These are phyloP conservation scores for Anas platyrhynchos DNA, from an alignment of 2,113 vertebrate species.

Conservation along the genomic window DNA sequence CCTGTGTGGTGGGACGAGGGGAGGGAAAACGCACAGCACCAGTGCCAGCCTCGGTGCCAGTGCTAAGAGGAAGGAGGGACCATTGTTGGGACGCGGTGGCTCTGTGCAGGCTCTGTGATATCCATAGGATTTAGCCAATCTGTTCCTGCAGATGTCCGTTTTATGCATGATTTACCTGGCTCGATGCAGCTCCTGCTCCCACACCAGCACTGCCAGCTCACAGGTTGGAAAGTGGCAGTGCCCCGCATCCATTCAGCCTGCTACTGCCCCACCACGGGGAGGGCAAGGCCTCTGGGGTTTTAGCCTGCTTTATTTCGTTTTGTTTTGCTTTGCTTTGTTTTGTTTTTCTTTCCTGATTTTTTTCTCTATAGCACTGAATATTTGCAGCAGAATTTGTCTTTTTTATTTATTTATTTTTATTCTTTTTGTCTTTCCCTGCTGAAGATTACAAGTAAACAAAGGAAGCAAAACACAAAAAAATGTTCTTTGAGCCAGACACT, in stretches of 20 bases:
- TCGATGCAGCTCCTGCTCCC: not conserved
- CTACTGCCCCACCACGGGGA: not conserved
- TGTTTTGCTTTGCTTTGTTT: not conserved
- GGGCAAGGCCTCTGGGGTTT: not conserved
- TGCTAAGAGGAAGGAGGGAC: not conserved
- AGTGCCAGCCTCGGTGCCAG: not conserved
- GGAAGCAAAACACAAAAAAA: not conserved
- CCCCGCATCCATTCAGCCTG: not conserved
- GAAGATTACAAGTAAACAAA: not conserved
- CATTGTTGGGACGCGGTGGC: fast-evolving
- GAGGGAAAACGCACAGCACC: fast-evolving
- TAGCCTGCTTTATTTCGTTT: not conserved
- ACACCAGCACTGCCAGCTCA: not conserved
- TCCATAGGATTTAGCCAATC: slow-evolving; percentile 54
- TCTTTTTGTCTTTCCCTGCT: no score
- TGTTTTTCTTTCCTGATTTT: not conserved
- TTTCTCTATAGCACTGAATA: not conserved
- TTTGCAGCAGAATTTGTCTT: not conserved
- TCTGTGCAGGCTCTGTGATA: slow-evolving; percentile 20
- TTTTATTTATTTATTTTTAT: not conserved
- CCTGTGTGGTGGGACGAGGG: fast-evolving
- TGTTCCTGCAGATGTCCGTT: slow-evolving; percentile 63
- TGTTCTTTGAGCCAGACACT: not conserved
- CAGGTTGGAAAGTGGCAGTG: not conserved
- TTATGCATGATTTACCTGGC: slow-evolving; percentile 66